Base-by-base conservation (phyloP, 2,113 vertebrate species). In the Petromus typicus region DNA sequence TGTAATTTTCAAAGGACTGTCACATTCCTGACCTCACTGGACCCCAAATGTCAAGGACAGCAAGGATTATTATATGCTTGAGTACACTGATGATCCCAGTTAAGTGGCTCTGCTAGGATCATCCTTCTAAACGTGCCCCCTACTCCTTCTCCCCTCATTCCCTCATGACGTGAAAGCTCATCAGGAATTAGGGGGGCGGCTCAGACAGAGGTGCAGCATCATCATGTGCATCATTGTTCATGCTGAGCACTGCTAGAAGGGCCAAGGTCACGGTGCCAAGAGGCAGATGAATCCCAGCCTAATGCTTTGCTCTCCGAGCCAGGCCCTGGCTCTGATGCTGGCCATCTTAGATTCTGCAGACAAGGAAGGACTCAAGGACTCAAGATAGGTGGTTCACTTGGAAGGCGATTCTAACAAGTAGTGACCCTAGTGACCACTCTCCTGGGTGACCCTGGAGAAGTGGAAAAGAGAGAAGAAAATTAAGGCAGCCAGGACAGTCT, bases 161-260 rank as follows among this genome's bases (percentile, higher is more conserved):
- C 23, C 61, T 32, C 17, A n/a, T 7, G 76, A 59, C 51, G 9
- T 2, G 48, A 81, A 20, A 51, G 43, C 22, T 30, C 5, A 25
- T 9, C 64, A 56, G 5, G 5, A 25, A 61, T 37, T 43, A 34
- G 34, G 61, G 66, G 51, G 59, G 66, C n/a, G 48, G 16, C 51
- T n/a, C 85, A 40, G 67, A 56, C 51, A 48, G 73, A 51, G 32
- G 20, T 16, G n/a, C 40, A 57, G 25, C 71, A 5, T 75, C 51
- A 27, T 4, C 51, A 51, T 0, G 3, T 17, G 18, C 30, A 17
- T 7, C 20, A n/a, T n/a, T 8, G 6, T 54, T 30, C 40, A 45
- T 3, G 16, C 0, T 30, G 80, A 76, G 51, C 37, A 13, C 75
- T 82, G 57, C 45, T 64, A 32, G 51, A 30, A 27, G 66, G 9